Evolutionary conservation across 2,113 vertebrate genomes (phyloP).

Genomic region (Dromiciops gliroides): DNA sequence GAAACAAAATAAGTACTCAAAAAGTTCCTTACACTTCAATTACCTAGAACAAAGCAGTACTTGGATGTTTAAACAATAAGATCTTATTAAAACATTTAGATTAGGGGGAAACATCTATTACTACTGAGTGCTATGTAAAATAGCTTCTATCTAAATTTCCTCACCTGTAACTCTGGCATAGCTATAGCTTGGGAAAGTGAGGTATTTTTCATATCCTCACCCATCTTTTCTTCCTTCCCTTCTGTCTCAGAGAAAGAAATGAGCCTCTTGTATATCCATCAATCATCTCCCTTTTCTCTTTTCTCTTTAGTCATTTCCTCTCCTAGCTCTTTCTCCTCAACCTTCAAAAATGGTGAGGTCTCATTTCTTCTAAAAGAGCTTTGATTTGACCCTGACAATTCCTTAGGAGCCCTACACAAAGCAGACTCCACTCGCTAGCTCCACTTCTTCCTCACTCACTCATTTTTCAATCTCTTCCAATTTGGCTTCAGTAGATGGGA

Average conservation of each 20-base stretch:
- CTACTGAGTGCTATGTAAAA: not conserved
- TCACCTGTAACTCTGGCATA: not conserved
- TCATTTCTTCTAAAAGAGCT: not conserved
- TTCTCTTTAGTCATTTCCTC: not conserved
- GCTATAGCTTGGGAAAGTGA: not conserved
- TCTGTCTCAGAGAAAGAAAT: not conserved
- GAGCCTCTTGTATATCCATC: not conserved
- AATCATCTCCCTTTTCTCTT: not conserved
- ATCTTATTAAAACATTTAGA: not conserved
- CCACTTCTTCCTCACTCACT: not conserved
- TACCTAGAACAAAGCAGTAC: not conserved
- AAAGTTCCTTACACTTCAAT: constrained; percentile 1
- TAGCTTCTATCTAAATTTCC: not conserved
- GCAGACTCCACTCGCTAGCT: not conserved
- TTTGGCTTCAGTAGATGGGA: not conserved
- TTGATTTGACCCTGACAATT: not conserved
- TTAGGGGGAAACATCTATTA: not conserved
- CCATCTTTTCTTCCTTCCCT: not conserved
- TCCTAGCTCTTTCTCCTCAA: not conserved
- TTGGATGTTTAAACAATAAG: not conserved
- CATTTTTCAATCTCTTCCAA: not conserved
- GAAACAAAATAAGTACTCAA: not conserved
- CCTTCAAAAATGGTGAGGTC: not conserved
- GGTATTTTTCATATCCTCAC: not conserved
- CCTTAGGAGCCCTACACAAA: not conserved